Evolutionary conservation across 2,113 vertebrate species (phyloP), one percentile per base, ranked within the genome.

Genomic region (Ursus arctos): DNA sequence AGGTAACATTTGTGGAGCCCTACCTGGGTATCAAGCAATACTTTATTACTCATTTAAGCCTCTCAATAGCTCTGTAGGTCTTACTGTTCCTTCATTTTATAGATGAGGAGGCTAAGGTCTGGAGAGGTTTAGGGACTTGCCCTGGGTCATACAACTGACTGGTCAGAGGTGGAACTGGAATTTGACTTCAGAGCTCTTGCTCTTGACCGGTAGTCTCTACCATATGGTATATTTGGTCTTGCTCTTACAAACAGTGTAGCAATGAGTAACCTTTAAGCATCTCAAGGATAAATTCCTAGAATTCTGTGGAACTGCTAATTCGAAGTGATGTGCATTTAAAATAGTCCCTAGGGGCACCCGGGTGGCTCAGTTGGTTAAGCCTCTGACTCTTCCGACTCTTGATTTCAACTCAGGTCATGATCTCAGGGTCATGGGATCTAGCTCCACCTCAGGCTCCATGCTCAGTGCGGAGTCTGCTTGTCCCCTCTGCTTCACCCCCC

Each of bases 261-360:
- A 69, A 40, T 88, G 55, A 71, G 59, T 91, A 79, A 28, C 40
- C 31, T 94, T 89, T 95, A 83, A 93, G 40, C 40, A 93, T 74
- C 49, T 96, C 43, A 88, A 93, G 77, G 28, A 88, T 91, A 71
- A 90, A 77, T 82, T 87, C 26, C n/a, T 95, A 82, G 72, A 65
- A 65, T 81, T 95, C 59, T 91, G 21, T 91, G 36, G 83, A 26
- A 33, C 77, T 86, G 9, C 47, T 92, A 9, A 43, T 95, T 88
- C 85, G 79, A 87, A 93, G 51, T 53, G 91, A 51, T 49, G 14
- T 89, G n/a, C 12, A 59, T 76, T 92, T 97, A 90, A 88, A 91
- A 59, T 84, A 71, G 69, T 85, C 59, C 2, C 49, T 87, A 10
- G 67, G 18, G 67, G 33, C 67, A 69, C 67, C 18, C n/a, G 18